Conservation (phyloP, 1,140 invertebrate species). For the Caenorhabditis latens region DNA sequence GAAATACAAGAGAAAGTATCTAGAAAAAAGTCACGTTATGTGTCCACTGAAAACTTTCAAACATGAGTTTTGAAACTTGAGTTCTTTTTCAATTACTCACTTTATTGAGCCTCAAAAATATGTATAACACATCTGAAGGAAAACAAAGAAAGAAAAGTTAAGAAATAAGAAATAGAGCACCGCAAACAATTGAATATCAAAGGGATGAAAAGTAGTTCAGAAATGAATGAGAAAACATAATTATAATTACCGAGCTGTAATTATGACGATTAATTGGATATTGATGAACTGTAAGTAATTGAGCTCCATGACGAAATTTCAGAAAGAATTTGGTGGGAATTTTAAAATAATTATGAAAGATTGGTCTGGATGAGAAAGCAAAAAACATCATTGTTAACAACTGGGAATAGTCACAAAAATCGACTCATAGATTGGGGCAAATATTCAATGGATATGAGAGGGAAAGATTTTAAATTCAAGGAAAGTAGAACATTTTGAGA, state of each 20-base stretch:
- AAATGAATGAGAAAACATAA: neutral
- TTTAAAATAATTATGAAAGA: slow-evolving; percentile 25
- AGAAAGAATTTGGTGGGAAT: slow-evolving; percentile 48
- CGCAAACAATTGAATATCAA: slow-evolving; percentile 41
- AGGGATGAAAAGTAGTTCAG: neutral
- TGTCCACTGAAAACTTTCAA: neutral
- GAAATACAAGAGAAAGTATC: neutral
- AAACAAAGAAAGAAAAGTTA: neutral
- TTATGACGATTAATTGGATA: slow-evolving; percentile 35
- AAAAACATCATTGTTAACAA: neutral
- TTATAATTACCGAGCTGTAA: neutral
- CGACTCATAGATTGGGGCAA: slow-evolving; percentile 34
- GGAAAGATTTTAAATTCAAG: neutral
- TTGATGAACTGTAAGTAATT: slow-evolving; percentile 24
- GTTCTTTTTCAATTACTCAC: slow-evolving; percentile 15
- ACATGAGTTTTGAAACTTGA: neutral
- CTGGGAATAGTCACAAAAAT: slow-evolving; percentile 16
- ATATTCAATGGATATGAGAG: slow-evolving; percentile 28
- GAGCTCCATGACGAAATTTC: slow-evolving; percentile 42
- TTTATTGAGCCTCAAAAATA: slow-evolving; percentile 53
- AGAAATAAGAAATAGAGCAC: slow-evolving; percentile 20
- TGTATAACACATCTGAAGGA: slow-evolving; percentile 49
- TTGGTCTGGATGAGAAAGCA: neutral
- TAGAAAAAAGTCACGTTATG: slow-evolving; percentile 16
- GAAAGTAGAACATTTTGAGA: neutral